A percentile compares a stretch with the other conserved stretches of the same genome.
Evolutionary conservation across 2,113 vertebrate species (phyloP).

Genomic region (Antechinus flavipes): DNA sequence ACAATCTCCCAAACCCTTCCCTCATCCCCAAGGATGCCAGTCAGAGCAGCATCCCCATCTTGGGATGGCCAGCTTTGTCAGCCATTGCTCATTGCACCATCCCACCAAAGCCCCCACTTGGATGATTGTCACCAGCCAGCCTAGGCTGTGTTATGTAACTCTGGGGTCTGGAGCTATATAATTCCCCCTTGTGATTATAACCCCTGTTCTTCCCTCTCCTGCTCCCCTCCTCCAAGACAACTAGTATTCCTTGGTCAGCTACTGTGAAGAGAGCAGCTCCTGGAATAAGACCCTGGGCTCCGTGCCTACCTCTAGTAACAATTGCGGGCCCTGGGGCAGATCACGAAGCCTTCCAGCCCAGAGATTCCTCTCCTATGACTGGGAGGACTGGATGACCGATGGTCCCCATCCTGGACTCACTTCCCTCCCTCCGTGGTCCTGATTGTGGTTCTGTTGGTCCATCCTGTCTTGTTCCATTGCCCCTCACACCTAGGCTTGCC

Average conservation of each 20-base stretch:
- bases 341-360: neutral
- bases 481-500: neutral
- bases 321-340: neutral
- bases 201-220: neutral
- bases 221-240: no score
- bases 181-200: neutral
- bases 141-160: neutral
- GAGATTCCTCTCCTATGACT: neutral
- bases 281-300: neutral
- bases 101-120: neutral
- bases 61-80: neutral
- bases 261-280: neutral
- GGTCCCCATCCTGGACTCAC: neutral
- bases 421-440: neutral
- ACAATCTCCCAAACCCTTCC: neutral
- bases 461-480: neutral
- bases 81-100: neutral
- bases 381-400: neutral
- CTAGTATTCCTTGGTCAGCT: neutral
- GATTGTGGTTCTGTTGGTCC: neutral
- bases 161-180: neutral
- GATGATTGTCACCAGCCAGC: neutral
- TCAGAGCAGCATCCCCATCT: neutral
- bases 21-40: neutral
- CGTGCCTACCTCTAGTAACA: neutral